A percentile compares a stretch with the other conserved stretches of the same genome.
Evolutionary conservation across 2,888 invertebrate genomes (phyloP).

Genomic region (Frankliniella fusca): DNA sequence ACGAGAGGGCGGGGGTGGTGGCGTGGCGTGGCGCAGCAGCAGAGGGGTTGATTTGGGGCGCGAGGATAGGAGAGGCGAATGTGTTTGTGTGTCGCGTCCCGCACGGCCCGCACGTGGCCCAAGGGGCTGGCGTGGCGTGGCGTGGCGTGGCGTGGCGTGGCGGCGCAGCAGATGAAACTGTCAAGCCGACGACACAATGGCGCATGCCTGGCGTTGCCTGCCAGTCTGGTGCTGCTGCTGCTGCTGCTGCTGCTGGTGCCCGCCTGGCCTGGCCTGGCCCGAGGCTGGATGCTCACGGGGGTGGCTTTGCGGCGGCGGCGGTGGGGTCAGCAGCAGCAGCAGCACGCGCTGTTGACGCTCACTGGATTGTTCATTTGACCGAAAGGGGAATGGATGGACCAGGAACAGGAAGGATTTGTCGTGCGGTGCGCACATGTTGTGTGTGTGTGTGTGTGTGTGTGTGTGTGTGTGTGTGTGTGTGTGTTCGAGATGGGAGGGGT

Average conservation of each 20-base stretch:
- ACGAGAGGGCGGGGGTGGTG: no score
- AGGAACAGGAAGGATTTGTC: conserved; percentile 22
- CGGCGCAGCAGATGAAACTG: not conserved
- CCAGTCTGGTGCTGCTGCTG: no score
- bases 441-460: not conserved
- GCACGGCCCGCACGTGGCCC: not conserved
- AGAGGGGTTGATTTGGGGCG: no score
- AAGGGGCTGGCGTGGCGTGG: not conserved
- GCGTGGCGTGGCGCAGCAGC: no score
- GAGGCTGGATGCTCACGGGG: no score
- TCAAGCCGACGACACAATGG: not conserved
- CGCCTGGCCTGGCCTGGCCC: no score
- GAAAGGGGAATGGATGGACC: conserved; percentile 1
- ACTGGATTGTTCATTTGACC: conserved; percentile 9
- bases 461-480: not conserved
- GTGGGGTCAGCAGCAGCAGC: not conserved
- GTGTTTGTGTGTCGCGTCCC: not conserved
- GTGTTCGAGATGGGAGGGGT: no score
- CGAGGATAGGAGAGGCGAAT: no score
- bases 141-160: not conserved
- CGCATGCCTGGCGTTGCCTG: no score
- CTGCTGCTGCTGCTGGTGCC: no score
- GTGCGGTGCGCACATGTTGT: not conserved
- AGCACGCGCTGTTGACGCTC: not conserved
- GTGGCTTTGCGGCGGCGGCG: not conserved